Evolutionary conservation across 2,888 invertebrate species (phyloP).

Genomic region (Dasysyrphus albostriatus): DNA sequence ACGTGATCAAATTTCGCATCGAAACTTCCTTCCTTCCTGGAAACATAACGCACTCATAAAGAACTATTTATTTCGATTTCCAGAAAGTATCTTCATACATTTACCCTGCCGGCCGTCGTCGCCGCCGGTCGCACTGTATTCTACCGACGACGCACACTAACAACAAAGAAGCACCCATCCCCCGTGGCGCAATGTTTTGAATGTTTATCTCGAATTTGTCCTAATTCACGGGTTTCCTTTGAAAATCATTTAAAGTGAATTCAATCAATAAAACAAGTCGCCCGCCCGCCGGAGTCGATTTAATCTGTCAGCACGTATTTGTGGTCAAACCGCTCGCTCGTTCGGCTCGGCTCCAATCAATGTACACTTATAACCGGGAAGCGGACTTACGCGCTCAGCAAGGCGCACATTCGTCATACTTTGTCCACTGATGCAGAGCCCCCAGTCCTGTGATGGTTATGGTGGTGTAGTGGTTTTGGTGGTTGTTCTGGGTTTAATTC

Average conservation of each 20-base stretch:
- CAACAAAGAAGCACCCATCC: conserved; percentile 44
- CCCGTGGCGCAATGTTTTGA: conserved; percentile 74
- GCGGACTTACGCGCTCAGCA: conserved; percentile 42
- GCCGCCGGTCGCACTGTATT: neutral
- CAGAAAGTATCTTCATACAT: neutral
- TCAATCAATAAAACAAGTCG: conserved; percentile 72
- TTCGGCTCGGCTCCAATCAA: neutral
- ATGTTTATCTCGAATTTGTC: conserved; percentile 75
- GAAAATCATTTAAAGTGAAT: conserved; percentile 68
- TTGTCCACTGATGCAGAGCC: conserved; percentile 5
- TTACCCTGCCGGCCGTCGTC: neutral
- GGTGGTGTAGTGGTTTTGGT: neutral
- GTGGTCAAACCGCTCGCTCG: conserved; percentile 60
- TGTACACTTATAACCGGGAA: conserved; percentile 9
- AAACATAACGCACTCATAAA: conserved; percentile 38
- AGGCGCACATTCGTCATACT: conserved; percentile 57
- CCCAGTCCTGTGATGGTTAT: conserved; percentile 1
- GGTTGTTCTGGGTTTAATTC: neutral
- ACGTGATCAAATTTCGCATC: conserved; percentile 76
- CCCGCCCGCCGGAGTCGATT: conserved; percentile 34
- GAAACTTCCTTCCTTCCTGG: conserved; percentile 76
- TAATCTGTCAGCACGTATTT: conserved; percentile 66
- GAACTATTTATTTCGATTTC: conserved; percentile 11
- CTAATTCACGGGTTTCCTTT: conserved; percentile 73
- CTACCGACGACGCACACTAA: neutral